Base-by-base conservation (phyloP, 2,888 invertebrate species). In the Gymnoscelis rufifasciata region DNA sequence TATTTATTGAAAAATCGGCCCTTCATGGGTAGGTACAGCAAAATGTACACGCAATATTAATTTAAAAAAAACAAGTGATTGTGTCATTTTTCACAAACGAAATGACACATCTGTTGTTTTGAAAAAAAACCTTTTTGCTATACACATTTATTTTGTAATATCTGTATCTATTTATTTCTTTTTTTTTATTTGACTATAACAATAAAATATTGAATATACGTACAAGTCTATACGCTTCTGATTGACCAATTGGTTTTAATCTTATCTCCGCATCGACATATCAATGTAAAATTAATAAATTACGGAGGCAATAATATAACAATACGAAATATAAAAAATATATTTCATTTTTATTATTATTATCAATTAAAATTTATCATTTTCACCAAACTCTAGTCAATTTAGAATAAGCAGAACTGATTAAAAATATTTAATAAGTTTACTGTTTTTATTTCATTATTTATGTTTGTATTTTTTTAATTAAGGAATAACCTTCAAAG, bases 401-500 rank as follows among this genome's bases (percentile, higher is more conserved):
- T 83, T 83, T 86, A 83, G 80, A 61, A 53, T 83, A 81, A 78
- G 76, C 68, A 62, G 67, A 67, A 64, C 62, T 60, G 54, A 68
- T 19, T 3, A 56, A 56, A 56, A 52, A 51, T 47, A 26, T 49
- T 50, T 26, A 28, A 8, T 43, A 38, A 24, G 11, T 12, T 33
- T n/a, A n/a, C n/a, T n/a, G n/a, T 47, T 38, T 26, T 33, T 41
- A 53, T 29, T 45, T n/a, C 1, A 14, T 37, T 0, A 7, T 7
- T 6, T 38, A 28, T 30, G 39, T 52, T 39, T 43, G n/a, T n/a
- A 57, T 54, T 48, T 52, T 62, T 62, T 54, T 57, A 51, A 57
- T 57, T 66, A 74, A 79, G 78, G 74, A 74, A 74, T 71, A 83
- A 81, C 73, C 82, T 84, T 86, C 83, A 79, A 88, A 88, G 88